A percentile compares a stretch with the other conserved stretches of the same genome.
phyloP scores from a whole-genome alignment of 2,113 vertebrate species.

The Python bivittatus region DNA sequence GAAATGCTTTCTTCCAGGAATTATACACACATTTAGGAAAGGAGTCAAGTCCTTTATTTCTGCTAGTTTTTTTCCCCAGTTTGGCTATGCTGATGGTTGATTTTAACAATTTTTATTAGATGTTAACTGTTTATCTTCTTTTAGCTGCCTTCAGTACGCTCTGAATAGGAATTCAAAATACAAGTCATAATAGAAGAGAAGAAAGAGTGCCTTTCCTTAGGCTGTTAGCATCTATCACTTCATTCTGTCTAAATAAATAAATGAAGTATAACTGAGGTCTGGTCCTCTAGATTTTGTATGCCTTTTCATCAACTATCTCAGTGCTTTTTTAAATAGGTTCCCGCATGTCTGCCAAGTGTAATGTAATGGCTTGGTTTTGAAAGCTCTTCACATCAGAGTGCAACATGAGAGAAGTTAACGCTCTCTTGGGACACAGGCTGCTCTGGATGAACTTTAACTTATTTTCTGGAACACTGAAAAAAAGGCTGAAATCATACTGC shows the following conservation, averaged over 20 bases:
- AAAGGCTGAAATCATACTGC: constrained; percentile 40
- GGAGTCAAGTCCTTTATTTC: neutral
- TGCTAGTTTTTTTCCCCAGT: neutral
- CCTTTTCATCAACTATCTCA: constrained; percentile 35
- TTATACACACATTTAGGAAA: neutral
- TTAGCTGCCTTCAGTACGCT: neutral
- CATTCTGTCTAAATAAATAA: neutral
- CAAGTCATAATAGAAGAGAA: neutral
- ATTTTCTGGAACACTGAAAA: constrained; percentile 41
- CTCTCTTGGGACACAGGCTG: constrained; percentile 25
- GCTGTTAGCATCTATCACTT: neutral
- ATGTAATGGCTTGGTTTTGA: constrained; percentile 17
- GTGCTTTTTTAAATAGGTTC: constrained; percentile 21
- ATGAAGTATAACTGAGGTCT: constrained; percentile 17
- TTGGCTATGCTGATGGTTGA: neutral
- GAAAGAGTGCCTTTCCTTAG: constrained; percentile 24
- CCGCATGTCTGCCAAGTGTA: constrained; percentile 15
- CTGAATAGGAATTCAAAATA: neutral
- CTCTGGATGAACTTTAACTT: constrained; percentile 43
- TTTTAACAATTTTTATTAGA: neutral
- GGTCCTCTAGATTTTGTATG: neutral
- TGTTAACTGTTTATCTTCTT: neutral
- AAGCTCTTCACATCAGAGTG: constrained; percentile 45
- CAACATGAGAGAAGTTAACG: constrained; percentile 54
- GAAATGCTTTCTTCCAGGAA: neutral